Conservation (phyloP, 53 echinoderm and acorn worm genomes). For the Hippasteria phrygiana region DNA sequence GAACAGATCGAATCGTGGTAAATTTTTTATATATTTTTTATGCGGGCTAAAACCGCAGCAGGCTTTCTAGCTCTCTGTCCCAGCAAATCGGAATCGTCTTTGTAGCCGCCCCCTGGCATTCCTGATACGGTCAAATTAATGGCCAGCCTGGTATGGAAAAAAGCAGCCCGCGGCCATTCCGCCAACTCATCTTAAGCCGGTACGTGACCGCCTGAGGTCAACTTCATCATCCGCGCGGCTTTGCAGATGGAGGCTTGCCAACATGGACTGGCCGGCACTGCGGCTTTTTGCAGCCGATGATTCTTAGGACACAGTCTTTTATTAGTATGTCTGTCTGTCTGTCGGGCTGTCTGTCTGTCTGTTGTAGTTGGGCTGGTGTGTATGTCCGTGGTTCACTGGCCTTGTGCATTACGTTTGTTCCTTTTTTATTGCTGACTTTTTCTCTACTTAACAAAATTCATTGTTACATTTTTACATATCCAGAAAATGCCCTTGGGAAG, state of each 20-base stretch:
- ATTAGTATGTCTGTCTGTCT: background rate
- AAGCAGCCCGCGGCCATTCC: slow-evolving; percentile 60
- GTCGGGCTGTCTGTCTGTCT: slow-evolving; percentile 5
- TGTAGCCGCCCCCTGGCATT: slow-evolving; percentile 66
- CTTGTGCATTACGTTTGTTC: background rate
- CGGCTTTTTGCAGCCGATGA: slow-evolving; percentile 29
- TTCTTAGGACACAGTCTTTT: background rate
- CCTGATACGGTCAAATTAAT: slow-evolving; percentile 79
- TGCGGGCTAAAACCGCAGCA: slow-evolving; percentile 62
- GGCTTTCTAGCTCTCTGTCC: background rate
- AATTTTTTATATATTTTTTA: slow-evolving; percentile 52
- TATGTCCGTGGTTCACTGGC: no score
- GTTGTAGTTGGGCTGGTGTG: no score
- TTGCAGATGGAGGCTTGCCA: slow-evolving; percentile 52
- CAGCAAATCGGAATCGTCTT: slow-evolving; percentile 60
- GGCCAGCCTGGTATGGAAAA: slow-evolving; percentile 70
- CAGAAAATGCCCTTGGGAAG: background rate
- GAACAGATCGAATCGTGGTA: slow-evolving; percentile 52
- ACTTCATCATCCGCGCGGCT: slow-evolving; percentile 69
- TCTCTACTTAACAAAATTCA: background rate
- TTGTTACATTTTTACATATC: slow-evolving; percentile 13
- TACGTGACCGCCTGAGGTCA: slow-evolving; percentile 70
- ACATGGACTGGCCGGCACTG: slow-evolving; percentile 50
- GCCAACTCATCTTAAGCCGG: slow-evolving; percentile 72
- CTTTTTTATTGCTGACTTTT: background rate